These are phyloP conservation scores for Aulostomus chinensis DNA, from an alignment of 2,797 vertebrate species.

Conservation along the genomic window DNA sequence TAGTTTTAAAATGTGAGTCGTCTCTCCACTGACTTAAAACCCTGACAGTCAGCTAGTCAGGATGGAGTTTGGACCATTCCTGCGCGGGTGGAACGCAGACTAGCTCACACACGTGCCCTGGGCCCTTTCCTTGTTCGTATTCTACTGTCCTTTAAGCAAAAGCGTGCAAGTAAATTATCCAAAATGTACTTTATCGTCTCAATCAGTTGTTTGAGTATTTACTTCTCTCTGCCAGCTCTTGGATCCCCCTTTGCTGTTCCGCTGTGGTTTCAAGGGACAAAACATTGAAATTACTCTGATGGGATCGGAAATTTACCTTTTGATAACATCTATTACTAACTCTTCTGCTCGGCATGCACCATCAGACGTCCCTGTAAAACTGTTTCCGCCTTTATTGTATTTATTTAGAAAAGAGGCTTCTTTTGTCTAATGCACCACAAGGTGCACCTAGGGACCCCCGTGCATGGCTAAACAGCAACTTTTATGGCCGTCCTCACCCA, in stretches of 20 bases:
- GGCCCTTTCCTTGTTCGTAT: constrained; percentile 7
- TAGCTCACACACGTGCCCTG: not conserved
- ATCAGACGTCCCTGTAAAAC: constrained; percentile 51
- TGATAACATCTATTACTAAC: constrained; percentile 65
- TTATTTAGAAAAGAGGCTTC: constrained; percentile 72
- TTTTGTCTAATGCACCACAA: constrained; percentile 64
- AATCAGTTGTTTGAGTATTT: constrained; percentile 30
- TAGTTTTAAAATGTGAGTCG: too few species aligned
- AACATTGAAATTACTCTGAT: constrained; percentile 58
- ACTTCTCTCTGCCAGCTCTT: constrained; percentile 21
- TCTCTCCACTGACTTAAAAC: not conserved
- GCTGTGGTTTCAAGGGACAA: constrained; percentile 45
- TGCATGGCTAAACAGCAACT: constrained; percentile 71
- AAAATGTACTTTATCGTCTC: constrained; percentile 30
- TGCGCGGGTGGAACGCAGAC: not conserved
- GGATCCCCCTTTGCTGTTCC: constrained; percentile 30
- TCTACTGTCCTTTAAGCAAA: constrained; percentile 9
- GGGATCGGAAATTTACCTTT: constrained; percentile 57
- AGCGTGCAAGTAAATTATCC: constrained; percentile 21
- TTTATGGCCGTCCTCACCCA: constrained; percentile 74
- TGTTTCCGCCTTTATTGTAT: constrained; percentile 56
- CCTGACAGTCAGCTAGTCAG: not conserved
- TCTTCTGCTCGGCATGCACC: constrained; percentile 56
- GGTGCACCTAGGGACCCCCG: constrained; percentile 62
- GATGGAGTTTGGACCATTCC: not conserved